Conservation (phyloP, 2,888 invertebrate genomes). For the Ceramica pisi region DNA sequence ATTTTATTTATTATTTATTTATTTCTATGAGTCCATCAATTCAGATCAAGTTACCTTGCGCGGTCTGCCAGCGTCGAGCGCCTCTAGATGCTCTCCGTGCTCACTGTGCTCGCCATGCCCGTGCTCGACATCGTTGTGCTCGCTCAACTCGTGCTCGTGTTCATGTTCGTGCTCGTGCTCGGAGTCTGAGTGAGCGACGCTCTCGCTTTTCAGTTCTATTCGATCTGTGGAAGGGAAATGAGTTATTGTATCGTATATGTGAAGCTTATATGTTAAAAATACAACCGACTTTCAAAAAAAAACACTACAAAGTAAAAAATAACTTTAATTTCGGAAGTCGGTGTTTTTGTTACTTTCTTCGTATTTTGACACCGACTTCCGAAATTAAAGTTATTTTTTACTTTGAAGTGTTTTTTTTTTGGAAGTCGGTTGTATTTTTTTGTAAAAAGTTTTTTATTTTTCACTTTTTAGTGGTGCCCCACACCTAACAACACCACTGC, state of each 20-base stretch:
- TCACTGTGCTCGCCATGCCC: slow-evolving; percentile 72
- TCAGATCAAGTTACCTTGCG: slow-evolving; percentile 86
- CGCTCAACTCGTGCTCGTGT: slow-evolving; percentile 76
- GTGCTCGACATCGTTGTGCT: slow-evolving; percentile 76
- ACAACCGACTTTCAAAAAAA: too few relatives aligned
- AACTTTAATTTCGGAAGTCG: too few relatives aligned
- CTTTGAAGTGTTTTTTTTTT: too few relatives aligned
- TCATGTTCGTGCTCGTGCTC: slow-evolving; percentile 72
- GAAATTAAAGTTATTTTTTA: too few relatives aligned
- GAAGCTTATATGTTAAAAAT: not conserved
- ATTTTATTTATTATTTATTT: too few relatives aligned
- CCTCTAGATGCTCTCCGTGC: slow-evolving; percentile 77
- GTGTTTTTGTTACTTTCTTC: too few relatives aligned
- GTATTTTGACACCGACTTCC: too few relatives aligned
- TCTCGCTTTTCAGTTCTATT: slow-evolving; percentile 83
- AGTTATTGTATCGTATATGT: not conserved
- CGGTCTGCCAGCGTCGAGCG: slow-evolving; percentile 81
- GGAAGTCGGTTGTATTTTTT: too few relatives aligned
- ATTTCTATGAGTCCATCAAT: slow-evolving; percentile 20
- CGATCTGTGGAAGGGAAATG: slow-evolving; percentile 72
- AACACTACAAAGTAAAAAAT: too few relatives aligned
- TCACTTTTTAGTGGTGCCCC: too few relatives aligned
- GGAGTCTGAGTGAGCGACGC: slow-evolving; percentile 82
- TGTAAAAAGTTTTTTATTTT: too few relatives aligned
- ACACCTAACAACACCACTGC: too few relatives aligned